These are phyloP conservation scores for Bombyx mandarina DNA, from an alignment of 1,140 invertebrate species.

Conservation along the genomic window DNA sequence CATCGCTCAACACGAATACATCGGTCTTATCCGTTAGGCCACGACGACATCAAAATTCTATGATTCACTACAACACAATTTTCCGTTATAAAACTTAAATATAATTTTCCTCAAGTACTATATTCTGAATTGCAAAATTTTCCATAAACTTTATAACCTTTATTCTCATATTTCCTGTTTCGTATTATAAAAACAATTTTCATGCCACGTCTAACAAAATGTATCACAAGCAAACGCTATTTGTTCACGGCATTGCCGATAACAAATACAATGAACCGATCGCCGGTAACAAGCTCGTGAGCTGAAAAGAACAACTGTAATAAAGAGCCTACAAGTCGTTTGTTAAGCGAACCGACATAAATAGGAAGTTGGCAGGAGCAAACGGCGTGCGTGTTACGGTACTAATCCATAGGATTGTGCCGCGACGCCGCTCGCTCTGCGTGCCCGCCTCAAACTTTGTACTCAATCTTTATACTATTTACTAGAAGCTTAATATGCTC, in stretches of 20 bases:
- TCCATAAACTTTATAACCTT: no score
- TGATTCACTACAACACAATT: no score
- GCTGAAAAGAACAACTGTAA: conserved; percentile 66
- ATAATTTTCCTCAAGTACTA: no score
- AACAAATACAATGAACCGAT: conserved; percentile 34
- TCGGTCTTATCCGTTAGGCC: no score
- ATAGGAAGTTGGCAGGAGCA: conserved; percentile 44
- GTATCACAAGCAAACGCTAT: background rate
- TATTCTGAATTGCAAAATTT: no score
- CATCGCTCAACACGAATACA: no score
- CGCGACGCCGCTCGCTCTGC: conserved; percentile 29
- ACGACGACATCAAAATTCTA: no score
- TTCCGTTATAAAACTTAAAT: no score
- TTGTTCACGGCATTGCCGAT: conserved; percentile 17
- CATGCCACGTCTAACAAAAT: no score
- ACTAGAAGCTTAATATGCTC: conserved; percentile 3
- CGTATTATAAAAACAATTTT: no score
- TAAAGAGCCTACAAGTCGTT: conserved; percentile 69
- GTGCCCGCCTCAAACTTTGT: conserved; percentile 16
- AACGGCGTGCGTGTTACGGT: conserved; percentile 49
- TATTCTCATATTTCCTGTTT: no score
- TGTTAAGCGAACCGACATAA: conserved; percentile 60
- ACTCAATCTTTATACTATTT: conserved; percentile 1
- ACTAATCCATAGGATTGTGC: conserved; percentile 63
- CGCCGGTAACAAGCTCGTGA: conserved; percentile 50